These are phyloP conservation scores for Sepiola atlantica DNA, from an alignment of 2,888 invertebrate genomes.

Conservation along the genomic window DNA sequence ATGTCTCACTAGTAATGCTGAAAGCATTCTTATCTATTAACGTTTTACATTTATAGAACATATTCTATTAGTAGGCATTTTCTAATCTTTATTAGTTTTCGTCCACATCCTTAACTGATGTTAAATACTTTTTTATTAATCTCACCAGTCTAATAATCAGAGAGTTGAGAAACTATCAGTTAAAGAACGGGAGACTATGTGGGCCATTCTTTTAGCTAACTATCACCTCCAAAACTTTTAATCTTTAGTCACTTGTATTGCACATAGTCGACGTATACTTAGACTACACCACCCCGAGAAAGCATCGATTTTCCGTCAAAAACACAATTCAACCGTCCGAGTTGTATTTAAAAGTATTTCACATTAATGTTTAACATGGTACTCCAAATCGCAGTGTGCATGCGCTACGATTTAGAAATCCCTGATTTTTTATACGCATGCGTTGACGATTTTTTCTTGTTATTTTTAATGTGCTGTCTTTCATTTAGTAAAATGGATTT, in stretches of 20 bases:
- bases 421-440: not conserved
- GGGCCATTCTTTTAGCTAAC: not conserved
- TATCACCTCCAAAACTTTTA: not conserved
- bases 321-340: not conserved
- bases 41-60: too few relatives aligned
- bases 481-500: not conserved
- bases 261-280: not conserved
- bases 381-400: not conserved
- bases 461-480: too few relatives aligned
- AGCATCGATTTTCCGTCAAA: not conserved
- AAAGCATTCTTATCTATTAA: too few relatives aligned
- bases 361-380: not conserved
- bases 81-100: too few relatives aligned
- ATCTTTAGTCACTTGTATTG: not conserved
- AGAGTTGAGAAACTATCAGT: not conserved
- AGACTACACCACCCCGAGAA: not conserved
- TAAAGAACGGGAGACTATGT: not conserved
- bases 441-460: not conserved
- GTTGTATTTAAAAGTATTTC: not conserved
- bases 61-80: too few relatives aligned
- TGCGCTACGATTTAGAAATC: not conserved
- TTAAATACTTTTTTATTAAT: too few relatives aligned
- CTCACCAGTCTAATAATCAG: too few relatives aligned
- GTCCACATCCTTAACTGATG: too few relatives aligned
- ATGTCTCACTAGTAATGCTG: too few relatives aligned